Evolutionary conservation across 2,797 vertebrate species (phyloP).

Genomic region (Molothrus ater): DNA sequence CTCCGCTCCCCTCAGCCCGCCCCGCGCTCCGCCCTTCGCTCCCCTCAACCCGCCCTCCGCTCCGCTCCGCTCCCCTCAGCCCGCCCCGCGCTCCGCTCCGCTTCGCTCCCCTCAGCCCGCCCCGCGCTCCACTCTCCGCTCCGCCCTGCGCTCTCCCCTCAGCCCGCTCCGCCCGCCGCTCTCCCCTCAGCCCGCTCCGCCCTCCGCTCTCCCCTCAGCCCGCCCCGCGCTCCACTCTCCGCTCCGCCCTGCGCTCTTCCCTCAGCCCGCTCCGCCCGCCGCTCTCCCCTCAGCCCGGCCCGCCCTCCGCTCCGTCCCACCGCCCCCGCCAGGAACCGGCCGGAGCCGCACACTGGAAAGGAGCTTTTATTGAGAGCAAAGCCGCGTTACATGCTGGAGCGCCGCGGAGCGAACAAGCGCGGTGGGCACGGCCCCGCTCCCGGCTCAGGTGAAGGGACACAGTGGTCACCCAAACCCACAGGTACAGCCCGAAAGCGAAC

Average conservation of each 20-base stretch:
- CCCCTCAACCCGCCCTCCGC: constrained; percentile 34
- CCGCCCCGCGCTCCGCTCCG: background rate
- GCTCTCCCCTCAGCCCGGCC: background rate
- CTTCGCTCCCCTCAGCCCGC: background rate
- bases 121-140: background rate
- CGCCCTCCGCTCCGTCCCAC: no score
- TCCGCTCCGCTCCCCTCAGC: constrained; percentile 2
- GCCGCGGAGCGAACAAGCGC: background rate
- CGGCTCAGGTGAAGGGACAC: background rate
- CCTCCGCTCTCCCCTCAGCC: background rate
- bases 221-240: background rate
- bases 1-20: constrained; percentile 12
- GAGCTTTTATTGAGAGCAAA: constrained; percentile 66
- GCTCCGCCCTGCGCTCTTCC: no score
- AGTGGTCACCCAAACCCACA: background rate
- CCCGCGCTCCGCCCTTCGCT: background rate
- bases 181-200: background rate
- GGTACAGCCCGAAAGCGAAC: background rate
- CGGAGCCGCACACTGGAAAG: background rate
- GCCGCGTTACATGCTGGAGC: background rate
- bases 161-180: background rate
- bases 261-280: background rate
- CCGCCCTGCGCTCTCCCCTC: constrained; percentile 10
- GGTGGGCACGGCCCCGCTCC: background rate
- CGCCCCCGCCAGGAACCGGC: background rate